Evolutionary conservation across 1,140 invertebrate species (phyloP).

Genomic region (Caenorhabditis remanei): DNA sequence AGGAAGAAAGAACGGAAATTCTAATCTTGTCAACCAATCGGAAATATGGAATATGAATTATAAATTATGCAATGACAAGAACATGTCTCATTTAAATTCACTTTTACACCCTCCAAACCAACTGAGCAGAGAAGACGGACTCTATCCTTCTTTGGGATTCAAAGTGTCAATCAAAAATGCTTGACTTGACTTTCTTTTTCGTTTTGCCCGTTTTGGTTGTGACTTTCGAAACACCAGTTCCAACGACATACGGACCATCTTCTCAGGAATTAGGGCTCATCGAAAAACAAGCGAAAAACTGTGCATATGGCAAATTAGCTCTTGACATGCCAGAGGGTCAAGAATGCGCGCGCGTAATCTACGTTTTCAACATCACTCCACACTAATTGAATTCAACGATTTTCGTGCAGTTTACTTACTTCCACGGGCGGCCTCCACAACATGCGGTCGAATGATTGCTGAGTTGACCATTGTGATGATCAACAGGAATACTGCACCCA

Average conservation of each 20-base stretch:
- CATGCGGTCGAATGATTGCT: conserved; percentile 51
- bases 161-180: conserved; percentile 53
- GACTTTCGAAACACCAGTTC: conserved; percentile 34
- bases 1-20: conserved; percentile 24
- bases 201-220: background rate
- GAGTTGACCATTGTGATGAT: conserved; percentile 52
- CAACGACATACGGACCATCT: conserved; percentile 22
- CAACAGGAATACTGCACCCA: conserved; percentile 37
- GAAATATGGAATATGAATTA: conserved; percentile 34
- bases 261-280: conserved; percentile 2
- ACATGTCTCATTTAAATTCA: conserved; percentile 53
- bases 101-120: conserved; percentile 30
- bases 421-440: conserved; percentile 38
- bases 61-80: conserved; percentile 56
- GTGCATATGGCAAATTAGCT: conserved; percentile 55
- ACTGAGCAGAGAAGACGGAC: conserved; percentile 4
- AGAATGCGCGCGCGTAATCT: conserved; percentile 42
- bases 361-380: conserved; percentile 46
- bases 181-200: conserved; percentile 9
- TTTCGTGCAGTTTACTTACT: conserved; percentile 4
- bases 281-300: conserved; percentile 41
- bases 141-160: conserved; percentile 51
- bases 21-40: conserved; percentile 54
- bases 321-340: conserved; percentile 43
- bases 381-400: conserved; percentile 52